phyloP scores from a whole-genome alignment of 1,140 invertebrate species.

The Goniozus legneri region DNA sequence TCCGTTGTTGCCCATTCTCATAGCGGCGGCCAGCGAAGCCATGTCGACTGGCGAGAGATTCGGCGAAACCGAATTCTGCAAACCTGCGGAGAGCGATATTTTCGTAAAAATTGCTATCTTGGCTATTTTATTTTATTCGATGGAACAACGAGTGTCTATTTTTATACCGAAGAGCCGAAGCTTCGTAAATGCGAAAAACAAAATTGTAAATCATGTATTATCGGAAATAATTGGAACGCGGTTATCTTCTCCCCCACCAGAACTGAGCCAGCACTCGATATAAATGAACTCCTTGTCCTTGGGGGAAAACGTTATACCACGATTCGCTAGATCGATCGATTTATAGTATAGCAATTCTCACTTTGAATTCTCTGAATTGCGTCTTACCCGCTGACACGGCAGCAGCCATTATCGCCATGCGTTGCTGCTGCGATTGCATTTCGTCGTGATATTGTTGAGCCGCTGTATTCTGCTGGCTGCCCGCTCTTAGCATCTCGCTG shows the following conservation, averaged over 20 bases:
- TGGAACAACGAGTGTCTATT: background rate
- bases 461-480: conserved; percentile 48
- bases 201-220: conserved; percentile 26
- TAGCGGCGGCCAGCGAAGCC: conserved; percentile 74
- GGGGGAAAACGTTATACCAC: background rate
- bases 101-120: no score
- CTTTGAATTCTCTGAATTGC: background rate
- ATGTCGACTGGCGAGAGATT: conserved; percentile 64
- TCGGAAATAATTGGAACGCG: conserved; percentile 43
- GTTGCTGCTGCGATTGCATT: conserved; percentile 68
- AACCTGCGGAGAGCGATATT: conserved; percentile 30
- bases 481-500: conserved; percentile 63
- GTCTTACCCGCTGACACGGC: conserved; percentile 61
- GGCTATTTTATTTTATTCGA: no score
- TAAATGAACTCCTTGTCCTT: conserved; percentile 16
- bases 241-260: conserved; percentile 49
- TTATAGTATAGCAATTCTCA: conserved; percentile 1
- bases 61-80: conserved; percentile 52
- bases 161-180: background rate
- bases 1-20: conserved; percentile 69
- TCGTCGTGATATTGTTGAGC: conserved; percentile 69
- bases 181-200: conserved; percentile 12
- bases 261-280: background rate
- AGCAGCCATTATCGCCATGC: conserved; percentile 72
- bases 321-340: conserved; percentile 3